Conservation (phyloP, 2,888 invertebrate genomes). For the Agriopis leucophaearia region DNA sequence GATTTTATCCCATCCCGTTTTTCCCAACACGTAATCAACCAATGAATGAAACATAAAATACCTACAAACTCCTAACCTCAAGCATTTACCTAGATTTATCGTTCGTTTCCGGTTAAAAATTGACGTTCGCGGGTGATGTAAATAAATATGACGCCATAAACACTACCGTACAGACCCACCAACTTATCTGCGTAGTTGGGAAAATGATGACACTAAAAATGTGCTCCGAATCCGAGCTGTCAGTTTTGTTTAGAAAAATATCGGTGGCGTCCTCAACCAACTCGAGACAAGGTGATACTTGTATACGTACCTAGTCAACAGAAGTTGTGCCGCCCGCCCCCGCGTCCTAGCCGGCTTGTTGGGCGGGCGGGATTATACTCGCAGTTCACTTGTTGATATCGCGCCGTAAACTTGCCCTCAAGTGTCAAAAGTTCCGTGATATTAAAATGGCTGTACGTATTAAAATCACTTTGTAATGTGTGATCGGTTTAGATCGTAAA, state of each 20-base stretch:
- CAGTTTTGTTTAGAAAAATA: neutral
- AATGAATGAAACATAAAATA: slow-evolving; percentile 44
- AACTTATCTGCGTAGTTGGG: neutral
- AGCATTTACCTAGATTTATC: slow-evolving; percentile 42
- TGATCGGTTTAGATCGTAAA: neutral
- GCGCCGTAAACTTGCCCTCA: slow-evolving; percentile 69
- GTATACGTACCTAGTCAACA: slow-evolving; percentile 43
- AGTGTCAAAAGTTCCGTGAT: slow-evolving; percentile 66
- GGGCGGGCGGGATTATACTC: slow-evolving; percentile 72
- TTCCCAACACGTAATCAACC: slow-evolving; percentile 2
- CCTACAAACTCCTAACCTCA: slow-evolving; percentile 22
- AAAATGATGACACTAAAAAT: neutral
- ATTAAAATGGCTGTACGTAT: slow-evolving; percentile 78
- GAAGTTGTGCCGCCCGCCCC: slow-evolving; percentile 65
- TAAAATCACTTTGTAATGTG: neutral
- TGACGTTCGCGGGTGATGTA: slow-evolving; percentile 53
- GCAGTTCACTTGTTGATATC: slow-evolving; percentile 74
- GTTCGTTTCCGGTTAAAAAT: slow-evolving; percentile 45
- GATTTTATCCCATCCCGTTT: neutral
- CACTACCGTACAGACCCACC: slow-evolving; percentile 4
- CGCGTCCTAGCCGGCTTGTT: slow-evolving; percentile 59
- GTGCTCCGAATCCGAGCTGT: neutral
- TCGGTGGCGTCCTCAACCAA: neutral
- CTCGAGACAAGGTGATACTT: neutral
- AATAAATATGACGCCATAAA: slow-evolving; percentile 60